phyloP scores from a whole-genome alignment of 2,113 vertebrate genomes.

The Hippocampus comes region DNA sequence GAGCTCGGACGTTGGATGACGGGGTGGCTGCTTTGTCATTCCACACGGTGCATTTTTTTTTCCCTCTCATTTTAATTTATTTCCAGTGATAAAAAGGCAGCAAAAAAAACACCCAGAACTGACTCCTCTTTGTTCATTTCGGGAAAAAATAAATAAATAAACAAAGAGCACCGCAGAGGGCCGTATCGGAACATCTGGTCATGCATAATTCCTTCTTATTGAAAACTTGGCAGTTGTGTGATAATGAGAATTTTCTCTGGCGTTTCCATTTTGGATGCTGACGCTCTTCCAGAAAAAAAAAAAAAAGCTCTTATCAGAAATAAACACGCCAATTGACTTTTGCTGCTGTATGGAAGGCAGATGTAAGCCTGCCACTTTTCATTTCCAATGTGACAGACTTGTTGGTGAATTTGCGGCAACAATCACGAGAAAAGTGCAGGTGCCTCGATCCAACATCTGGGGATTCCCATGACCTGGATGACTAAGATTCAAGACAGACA shows the following conservation, averaged over 20 bases:
- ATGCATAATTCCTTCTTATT: conserved; percentile 71
- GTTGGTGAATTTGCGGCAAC: too few species aligned
- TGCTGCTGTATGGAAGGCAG: not conserved
- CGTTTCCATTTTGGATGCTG: conserved; percentile 57
- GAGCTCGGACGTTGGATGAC: conserved; percentile 8
- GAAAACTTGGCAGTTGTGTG: conserved; percentile 57
- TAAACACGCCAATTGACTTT: conserved; percentile 46
- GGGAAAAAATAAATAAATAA: conserved; percentile 10
- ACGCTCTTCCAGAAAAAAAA: conserved; percentile 9
- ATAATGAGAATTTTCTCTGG: conserved; percentile 60
- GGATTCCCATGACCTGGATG: too few species aligned
- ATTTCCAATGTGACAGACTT: conserved; percentile 9
- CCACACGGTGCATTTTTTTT: not conserved
- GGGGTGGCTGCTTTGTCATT: not conserved
- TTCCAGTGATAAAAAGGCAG: conserved; percentile 36
- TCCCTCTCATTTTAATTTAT: conserved; percentile 18
- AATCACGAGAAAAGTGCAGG: too few species aligned
- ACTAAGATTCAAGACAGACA: not conserved
- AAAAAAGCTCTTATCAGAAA: conserved; percentile 60
- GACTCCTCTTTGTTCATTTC: conserved; percentile 23
- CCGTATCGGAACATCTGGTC: conserved; percentile 65
- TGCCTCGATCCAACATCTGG: too few species aligned
- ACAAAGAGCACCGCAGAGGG: conserved; percentile 29
- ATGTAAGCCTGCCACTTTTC: conserved; percentile 10
- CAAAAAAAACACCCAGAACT: conserved; percentile 6